phyloP scores from a whole-genome alignment of 2,888 invertebrate genomes.

The Clistopyga incitator region DNA sequence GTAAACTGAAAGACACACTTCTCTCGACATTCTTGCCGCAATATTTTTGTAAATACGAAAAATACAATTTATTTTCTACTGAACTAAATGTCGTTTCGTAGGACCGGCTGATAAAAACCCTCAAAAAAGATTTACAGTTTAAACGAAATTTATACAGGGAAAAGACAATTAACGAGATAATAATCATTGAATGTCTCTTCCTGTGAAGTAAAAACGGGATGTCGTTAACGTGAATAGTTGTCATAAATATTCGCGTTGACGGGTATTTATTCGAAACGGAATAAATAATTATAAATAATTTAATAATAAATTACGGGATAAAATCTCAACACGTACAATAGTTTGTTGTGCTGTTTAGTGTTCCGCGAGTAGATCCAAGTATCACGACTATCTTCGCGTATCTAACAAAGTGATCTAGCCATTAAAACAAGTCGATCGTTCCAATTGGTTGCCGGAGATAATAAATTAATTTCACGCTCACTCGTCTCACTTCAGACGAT shows the following conservation, averaged over 20 bases:
- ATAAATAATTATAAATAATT: constrained; percentile 45
- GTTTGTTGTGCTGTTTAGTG: background rate
- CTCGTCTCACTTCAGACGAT: constrained; percentile 55
- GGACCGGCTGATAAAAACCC: background rate
- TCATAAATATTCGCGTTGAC: background rate
- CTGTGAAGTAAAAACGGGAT: background rate
- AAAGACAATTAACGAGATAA: background rate
- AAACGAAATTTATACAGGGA: background rate
- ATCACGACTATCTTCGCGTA: constrained; percentile 22
- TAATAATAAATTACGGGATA: constrained; percentile 28
- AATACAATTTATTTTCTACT: no score
- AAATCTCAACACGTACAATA: constrained; percentile 1
- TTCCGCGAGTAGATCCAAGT: constrained; percentile 21
- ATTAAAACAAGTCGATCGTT: constrained; percentile 21
- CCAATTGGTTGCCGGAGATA: constrained; percentile 22
- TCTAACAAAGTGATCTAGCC: background rate
- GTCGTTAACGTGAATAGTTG: background rate
- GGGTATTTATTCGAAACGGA: background rate
- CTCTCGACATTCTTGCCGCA: no score
- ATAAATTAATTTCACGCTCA: constrained; percentile 47
- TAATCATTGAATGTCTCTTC: background rate
- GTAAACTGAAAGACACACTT: no score
- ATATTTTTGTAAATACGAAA: no score
- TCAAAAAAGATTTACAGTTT: background rate
- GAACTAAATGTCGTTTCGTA: background rate